Evolutionary conservation across 2,113 vertebrate genomes (phyloP).

Genomic region (Oreocharis arfaki): DNA sequence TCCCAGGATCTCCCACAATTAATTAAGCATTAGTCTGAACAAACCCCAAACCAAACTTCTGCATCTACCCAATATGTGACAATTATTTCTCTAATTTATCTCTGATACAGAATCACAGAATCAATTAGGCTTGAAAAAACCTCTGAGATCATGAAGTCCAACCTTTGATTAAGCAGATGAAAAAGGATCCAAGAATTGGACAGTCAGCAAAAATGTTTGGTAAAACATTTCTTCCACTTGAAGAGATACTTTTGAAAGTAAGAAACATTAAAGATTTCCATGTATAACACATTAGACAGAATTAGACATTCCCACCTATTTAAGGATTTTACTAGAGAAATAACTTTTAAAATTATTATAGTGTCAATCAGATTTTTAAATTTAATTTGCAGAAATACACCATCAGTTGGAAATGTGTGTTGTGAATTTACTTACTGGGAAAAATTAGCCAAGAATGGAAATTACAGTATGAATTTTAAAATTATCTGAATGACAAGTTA

Average conservation of each 20-base stretch:
- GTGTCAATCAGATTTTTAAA: background rate
- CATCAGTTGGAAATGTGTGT: background rate
- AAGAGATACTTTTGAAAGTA: background rate
- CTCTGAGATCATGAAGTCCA: background rate
- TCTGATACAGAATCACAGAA: background rate
- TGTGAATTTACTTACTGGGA: background rate
- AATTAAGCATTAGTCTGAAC: background rate
- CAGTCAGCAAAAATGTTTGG: background rate
- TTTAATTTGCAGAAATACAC: background rate
- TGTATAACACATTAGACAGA: background rate
- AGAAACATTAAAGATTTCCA: background rate
- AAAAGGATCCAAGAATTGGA: background rate
- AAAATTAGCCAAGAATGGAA: background rate
- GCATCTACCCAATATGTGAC: background rate
- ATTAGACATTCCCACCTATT: background rate
- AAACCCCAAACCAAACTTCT: background rate
- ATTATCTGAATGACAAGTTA: background rate
- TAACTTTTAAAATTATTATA: background rate
- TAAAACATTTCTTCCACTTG: background rate
- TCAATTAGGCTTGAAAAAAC: background rate
- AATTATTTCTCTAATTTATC: background rate
- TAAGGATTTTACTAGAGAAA: background rate
- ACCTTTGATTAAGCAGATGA: background rate
- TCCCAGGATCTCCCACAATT: background rate
- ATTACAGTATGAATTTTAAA: background rate